Base-by-base conservation (phyloP, 1,140 invertebrate genomes). In the Notospermus geniculatus region DNA sequence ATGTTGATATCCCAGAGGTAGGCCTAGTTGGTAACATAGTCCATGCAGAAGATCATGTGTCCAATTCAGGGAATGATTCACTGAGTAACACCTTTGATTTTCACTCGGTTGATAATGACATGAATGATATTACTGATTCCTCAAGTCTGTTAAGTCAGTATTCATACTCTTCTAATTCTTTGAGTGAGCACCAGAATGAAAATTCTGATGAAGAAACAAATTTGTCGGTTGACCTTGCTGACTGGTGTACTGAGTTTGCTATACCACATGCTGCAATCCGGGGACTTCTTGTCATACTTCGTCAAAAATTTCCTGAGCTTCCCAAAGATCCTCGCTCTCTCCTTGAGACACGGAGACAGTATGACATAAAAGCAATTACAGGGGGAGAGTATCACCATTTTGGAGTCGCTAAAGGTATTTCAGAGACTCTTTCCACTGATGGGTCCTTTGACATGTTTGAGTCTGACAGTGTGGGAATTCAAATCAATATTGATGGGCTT, bases 381-480 rank as follows among this genome's bases (percentile, higher is more conserved):
- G 66, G 63, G 52, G 60, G 66, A 25, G 50, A n/a, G 25, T 68
- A 68, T 46, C 23, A 65, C 39, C 57, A 68, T 50, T 65, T 68
- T 65, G 63, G 59, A 22, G 32, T 65, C 30, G 57, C 17, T 15
- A 11, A n/a, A 22, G 52, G 39, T 28, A 43, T 65, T 39, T n/a
- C 22, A 43, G n/a, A 45, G 15, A 13, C 30, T 22, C 13, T 41
- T 54, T 39, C 17, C 17, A 2, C 29, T 17, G 17, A 23, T 22
- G 27, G 1, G 13, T 25, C 27, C 22, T 13, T 15, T 54, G 30
- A 52, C 11, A 11, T 13, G 19, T 13, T 19, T 43, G 11, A 43
- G 19, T 43, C 19, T 43, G 39, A n/a, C n/a, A n/a, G n/a, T n/a
- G n/a, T n/a, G n/a, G n/a, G n/a, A n/a, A n/a, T n/a, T n/a, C n/a